Evolutionary conservation across 2,888 invertebrate species (phyloP).

Genomic region (Tinea trinotella): DNA sequence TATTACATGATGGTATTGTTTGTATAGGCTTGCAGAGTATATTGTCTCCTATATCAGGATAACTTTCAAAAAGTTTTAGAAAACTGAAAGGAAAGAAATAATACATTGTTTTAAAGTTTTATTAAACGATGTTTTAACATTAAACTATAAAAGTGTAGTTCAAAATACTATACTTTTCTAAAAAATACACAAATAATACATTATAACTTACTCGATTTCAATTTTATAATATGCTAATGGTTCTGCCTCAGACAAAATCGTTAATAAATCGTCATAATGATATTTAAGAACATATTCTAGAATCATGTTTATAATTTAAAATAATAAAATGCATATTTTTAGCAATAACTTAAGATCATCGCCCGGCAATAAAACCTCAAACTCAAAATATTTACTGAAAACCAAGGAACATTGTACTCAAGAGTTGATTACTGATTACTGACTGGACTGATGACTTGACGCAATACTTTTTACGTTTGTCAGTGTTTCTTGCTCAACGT

Average conservation of each 20-base stretch:
- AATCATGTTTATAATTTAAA: constrained; percentile 49
- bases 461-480: no score
- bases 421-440: no score
- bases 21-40: constrained; percentile 76
- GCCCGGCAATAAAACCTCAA: no score
- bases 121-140: no score
- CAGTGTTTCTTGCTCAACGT: no score
- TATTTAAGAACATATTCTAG: constrained; percentile 72
- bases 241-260: constrained; percentile 75
- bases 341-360: no score
- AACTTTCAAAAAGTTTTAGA: constrained; percentile 77
- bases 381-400: no score
- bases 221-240: constrained; percentile 75
- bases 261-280: constrained; percentile 73
- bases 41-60: constrained; percentile 77
- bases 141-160: background rate
- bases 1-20: constrained; percentile 76
- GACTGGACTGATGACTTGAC: no score
- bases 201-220: constrained; percentile 81
- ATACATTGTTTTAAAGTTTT: no score
- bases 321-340: no score
- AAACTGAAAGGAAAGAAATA: constrained; percentile 74
- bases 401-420: no score
- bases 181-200: background rate
- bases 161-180: background rate